Evolutionary conservation across 2,113 vertebrate genomes (phyloP).

Genomic region (Neolamprologus cancellatus): DNA sequence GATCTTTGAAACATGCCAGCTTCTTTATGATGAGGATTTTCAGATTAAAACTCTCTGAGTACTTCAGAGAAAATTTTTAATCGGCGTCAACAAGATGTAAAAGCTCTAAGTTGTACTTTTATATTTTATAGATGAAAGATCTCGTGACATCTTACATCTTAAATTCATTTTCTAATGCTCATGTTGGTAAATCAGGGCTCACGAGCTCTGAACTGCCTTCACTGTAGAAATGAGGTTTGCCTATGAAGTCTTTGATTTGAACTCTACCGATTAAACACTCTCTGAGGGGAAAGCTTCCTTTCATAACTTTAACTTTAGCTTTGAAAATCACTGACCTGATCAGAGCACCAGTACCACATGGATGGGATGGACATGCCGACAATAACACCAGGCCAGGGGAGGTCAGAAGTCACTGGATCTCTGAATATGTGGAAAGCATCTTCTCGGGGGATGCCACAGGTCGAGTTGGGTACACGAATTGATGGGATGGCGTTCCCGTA

Average conservation of each 20-base stretch:
- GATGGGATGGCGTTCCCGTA: conserved; percentile 81
- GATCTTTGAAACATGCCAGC: not conserved
- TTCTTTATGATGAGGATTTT: not conserved
- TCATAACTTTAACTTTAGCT: not conserved
- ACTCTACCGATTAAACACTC: not conserved
- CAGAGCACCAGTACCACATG: conserved; percentile 98
- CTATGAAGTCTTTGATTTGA: not conserved
- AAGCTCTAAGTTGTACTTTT: not conserved
- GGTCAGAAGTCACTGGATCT: conserved; percentile 84
- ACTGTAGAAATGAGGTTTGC: not conserved
- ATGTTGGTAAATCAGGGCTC: not conserved
- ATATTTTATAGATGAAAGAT: not conserved
- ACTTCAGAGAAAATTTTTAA: not conserved
- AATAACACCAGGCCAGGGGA: conserved; percentile 92
- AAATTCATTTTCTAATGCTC: not conserved
- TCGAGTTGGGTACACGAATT: conserved; percentile 76
- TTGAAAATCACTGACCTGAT: conserved; percentile 76
- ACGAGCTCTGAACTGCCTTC: not conserved
- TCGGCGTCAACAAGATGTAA: not conserved
- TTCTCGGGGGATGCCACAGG: conserved; percentile 83
- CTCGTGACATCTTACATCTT: not conserved
- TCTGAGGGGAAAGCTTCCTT: not conserved
- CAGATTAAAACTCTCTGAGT: not conserved
- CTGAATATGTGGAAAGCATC: conserved; percentile 93
- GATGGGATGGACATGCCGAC: conserved; percentile 92